phyloP scores from a whole-genome alignment of 2,113 vertebrate species.

The Monopterus albus region DNA sequence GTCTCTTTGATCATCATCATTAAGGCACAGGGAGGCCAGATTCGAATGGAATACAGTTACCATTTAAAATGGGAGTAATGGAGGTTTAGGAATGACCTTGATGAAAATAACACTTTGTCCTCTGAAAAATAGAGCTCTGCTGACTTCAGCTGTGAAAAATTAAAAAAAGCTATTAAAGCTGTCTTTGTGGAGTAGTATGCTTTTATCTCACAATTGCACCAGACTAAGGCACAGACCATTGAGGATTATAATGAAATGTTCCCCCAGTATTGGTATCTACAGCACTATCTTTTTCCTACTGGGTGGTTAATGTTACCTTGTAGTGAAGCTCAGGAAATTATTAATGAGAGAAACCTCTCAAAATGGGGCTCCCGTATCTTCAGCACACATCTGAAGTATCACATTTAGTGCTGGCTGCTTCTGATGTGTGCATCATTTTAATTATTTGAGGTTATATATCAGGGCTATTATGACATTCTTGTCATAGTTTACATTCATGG shows the following conservation, averaged over 20 bases:
- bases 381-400: too few relatives aligned
- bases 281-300: not conserved
- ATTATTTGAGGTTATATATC: too few relatives aligned
- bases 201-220: conserved; percentile 40
- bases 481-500: too few relatives aligned
- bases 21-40: conserved; percentile 38
- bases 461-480: too few relatives aligned
- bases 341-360: not conserved
- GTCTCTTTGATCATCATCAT: conserved; percentile 43
- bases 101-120: conserved; percentile 45
- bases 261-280: conserved; percentile 24
- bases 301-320: not conserved
- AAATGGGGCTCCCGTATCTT: too few relatives aligned
- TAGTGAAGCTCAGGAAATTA: not conserved
- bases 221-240: conserved; percentile 16
- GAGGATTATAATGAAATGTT: conserved; percentile 45
- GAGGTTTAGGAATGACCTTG: conserved; percentile 65
- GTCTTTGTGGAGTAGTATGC: conserved; percentile 38
- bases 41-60: conserved; percentile 56
- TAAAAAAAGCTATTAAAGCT: conserved; percentile 53
- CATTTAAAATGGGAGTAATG: conserved; percentile 53
- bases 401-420: too few relatives aligned
- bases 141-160: conserved; percentile 28
- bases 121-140: conserved; percentile 29
- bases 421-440: too few relatives aligned